Evolutionary conservation across 2,113 vertebrate genomes (phyloP), one percentile per base, ranked within the genome.

Genomic region (Rhinoptilus africanus): DNA sequence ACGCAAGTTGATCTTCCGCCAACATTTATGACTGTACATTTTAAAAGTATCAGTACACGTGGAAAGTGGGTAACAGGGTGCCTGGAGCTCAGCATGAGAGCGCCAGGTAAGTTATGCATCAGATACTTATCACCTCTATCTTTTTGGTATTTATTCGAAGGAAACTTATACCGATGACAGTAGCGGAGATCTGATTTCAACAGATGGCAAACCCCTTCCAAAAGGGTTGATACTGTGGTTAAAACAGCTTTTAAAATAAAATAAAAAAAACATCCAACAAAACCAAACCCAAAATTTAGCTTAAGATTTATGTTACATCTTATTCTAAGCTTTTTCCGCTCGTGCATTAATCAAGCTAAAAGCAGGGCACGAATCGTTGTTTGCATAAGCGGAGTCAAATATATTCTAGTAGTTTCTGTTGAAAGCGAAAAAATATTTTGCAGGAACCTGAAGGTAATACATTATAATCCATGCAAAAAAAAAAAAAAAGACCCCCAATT

Each of bases 311-410:
- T 41, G 64, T 41, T 62, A 39, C 22, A 14, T 62, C 79, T 90
- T 54, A 12, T 57, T 34, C 39, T 11, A 30, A 67, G 83, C 45
- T 90, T 88, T 48, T 73, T 53, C 87, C 35, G 59, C 51, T 26
- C 22, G 74, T 24, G 45, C 62, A 69, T 91, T 91, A 81, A 91
- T 64, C 83, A 82, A 89, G 62, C 53, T 59, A 93, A 96, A 91
- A 94, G 69, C 57, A 89, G 73, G 83, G 63, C 64, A 77, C 56
- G 88, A 89, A 41, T 32, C 32, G 22, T 2, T 63, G 76, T 93
- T 96, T 87, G 77, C 95, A 57, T 82, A 87, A 93, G 51, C 9
- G 2, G 10, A 93, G 60, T 78, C 83, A 76, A 92, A 89, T 37
- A 60, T 43, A 86, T 92, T 92, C 75, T 56, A 63, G 60, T 54